Conservation (phyloP, 2,113 vertebrate genomes). For the Collichthys lucidus region DNA sequence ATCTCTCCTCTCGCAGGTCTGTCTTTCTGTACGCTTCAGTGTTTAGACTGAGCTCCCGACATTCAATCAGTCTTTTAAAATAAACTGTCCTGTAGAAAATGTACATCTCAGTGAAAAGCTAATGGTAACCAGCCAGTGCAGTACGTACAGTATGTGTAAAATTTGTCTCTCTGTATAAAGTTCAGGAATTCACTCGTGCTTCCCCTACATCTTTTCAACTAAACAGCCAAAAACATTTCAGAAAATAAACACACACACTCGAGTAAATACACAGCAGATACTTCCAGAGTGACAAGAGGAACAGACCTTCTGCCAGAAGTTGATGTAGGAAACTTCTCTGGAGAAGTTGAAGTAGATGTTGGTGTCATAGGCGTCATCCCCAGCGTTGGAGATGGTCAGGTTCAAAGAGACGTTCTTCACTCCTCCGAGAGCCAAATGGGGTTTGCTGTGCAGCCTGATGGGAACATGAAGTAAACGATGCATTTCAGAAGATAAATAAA, state of each 20-base stretch:
- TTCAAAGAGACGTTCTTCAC: constrained; percentile 96
- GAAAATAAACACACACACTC: constrained; percentile 50
- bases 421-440: constrained; percentile 93
- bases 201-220: constrained; percentile 10
- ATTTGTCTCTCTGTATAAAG: not conserved
- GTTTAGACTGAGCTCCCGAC: constrained; percentile 56
- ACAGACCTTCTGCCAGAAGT: constrained; percentile 98
- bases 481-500: constrained; percentile 24
- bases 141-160: not conserved
- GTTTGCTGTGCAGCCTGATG: constrained; percentile 82
- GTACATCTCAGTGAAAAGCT: not conserved
- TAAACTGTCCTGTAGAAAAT: constrained; percentile 21
- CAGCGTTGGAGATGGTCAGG: constrained; percentile 92
- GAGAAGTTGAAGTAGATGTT: constrained; percentile 98
- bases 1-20: constrained; percentile 7
- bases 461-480: constrained; percentile 28
- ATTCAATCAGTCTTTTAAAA: constrained; percentile 50
- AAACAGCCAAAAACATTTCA: constrained; percentile 11
- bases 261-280: constrained; percentile 53
- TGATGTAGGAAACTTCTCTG: constrained; percentile 97
- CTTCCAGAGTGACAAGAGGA: not conserved
- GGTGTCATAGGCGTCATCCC: constrained; percentile 96
- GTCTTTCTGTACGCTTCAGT: constrained; percentile 25
- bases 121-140: not conserved
- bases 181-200: not conserved